phyloP scores from a whole-genome alignment of 1,140 invertebrate species.

The Drosophila sp. region DNA sequence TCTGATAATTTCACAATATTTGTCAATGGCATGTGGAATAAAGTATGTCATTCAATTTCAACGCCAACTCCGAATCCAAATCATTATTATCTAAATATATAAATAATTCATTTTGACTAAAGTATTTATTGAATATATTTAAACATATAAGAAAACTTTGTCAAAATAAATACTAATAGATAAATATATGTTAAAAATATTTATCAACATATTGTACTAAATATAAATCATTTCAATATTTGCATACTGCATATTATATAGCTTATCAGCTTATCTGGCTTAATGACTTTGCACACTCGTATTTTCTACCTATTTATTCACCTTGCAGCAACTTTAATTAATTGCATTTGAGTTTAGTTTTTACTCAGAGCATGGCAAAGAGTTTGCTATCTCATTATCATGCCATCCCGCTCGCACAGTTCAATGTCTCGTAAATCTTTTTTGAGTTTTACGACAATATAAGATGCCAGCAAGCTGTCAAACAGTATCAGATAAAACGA shows the following conservation, averaged over 20 bases:
- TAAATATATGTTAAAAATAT: too few species aligned
- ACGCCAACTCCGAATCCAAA: too few species aligned
- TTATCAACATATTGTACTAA: too few species aligned
- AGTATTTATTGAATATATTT: too few species aligned
- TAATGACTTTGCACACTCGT: not conserved
- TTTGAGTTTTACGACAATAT: conserved; percentile 39
- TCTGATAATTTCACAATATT: too few species aligned
- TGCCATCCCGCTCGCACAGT: conserved; percentile 40
- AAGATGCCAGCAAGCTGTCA: conserved; percentile 37
- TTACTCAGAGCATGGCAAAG: conserved; percentile 12
- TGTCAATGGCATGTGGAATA: too few species aligned
- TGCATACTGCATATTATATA: not conserved
- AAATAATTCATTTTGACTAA: too few species aligned
- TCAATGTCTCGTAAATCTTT: conserved; percentile 70
- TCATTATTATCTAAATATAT: too few species aligned
- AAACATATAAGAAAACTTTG: too few species aligned
- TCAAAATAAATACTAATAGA: too few species aligned
- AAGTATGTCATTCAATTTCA: too few species aligned
- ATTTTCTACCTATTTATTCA: conserved; percentile 17
- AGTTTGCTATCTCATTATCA: conserved; percentile 1
- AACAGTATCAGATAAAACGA: conserved; percentile 52
- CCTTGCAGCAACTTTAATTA: conserved; percentile 37
- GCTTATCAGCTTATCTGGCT: not conserved
- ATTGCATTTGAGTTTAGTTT: conserved; percentile 46
- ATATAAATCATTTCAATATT: too few species aligned